Percentiles rank a stretch among this genome's conserved stretches.
These are phyloP conservation scores for Philantomba maxwellii DNA, from an alignment of 2,113 vertebrate genomes.

Conservation along the genomic window DNA sequence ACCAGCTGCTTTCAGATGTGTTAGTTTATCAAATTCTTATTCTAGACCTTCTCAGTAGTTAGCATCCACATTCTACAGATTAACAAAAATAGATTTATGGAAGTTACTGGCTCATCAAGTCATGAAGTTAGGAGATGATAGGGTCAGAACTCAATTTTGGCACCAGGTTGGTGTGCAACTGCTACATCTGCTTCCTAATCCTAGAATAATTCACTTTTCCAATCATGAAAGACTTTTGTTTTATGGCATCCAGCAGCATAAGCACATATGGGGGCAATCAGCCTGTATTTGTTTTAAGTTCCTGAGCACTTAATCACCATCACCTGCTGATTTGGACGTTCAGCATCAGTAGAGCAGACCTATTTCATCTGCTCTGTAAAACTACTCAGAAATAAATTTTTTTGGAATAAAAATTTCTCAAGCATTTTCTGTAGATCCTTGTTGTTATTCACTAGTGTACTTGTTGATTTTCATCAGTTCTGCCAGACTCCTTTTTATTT, in stretches of 20 bases:
- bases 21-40: not conserved
- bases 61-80: not conserved
- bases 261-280: slow-evolving; percentile 18
- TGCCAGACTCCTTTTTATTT: not conserved
- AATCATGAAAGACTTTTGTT: not conserved
- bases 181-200: not conserved
- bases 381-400: not conserved
- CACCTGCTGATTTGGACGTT: not conserved
- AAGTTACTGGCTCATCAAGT: not conserved
- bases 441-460: not conserved
- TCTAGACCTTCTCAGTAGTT: not conserved
- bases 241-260: not conserved
- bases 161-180: not conserved
- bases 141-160: not conserved
- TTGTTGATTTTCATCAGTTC: not conserved
- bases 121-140: not conserved
- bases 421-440: not conserved
- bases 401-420: not conserved
- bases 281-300: slow-evolving; percentile 34
- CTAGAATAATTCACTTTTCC: slow-evolving; percentile 22
- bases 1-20: not conserved
- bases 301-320: slow-evolving; percentile 11
- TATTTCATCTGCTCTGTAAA: not conserved
- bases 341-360: not conserved
- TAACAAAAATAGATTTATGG: not conserved